Evolutionary conservation across 1,140 invertebrate species (phyloP).

Genomic region (Leptestheria dahalacensis): DNA sequence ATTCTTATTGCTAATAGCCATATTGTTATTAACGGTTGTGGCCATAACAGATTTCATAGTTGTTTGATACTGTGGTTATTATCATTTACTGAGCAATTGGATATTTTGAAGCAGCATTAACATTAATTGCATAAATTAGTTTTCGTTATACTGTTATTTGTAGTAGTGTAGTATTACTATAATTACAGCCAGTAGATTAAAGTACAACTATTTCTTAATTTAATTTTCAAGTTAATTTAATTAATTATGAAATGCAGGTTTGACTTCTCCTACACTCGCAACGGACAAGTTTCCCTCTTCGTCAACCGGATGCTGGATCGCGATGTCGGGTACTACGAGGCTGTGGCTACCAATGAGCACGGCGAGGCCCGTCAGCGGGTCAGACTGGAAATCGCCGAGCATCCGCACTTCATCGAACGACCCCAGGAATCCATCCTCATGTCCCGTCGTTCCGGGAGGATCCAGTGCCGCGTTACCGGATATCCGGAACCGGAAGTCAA

Average conservation of each 20-base stretch:
- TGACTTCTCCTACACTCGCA: constrained; percentile 70
- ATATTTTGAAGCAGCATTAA: too few species aligned
- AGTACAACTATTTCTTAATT: not conserved
- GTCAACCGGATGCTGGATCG: constrained; percentile 52
- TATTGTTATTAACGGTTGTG: too few species aligned
- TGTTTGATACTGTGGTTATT: too few species aligned
- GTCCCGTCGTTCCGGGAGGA: constrained; percentile 47
- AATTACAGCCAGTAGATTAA: too few species aligned
- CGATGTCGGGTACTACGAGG: constrained; percentile 87
- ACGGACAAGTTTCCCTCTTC: constrained; percentile 49
- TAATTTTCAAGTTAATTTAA: too few species aligned
- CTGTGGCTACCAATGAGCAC: constrained; percentile 79
- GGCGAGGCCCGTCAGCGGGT: constrained; percentile 69
- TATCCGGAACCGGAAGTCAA: constrained; percentile 87
- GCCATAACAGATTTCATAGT: too few species aligned
- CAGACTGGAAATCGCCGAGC: constrained; percentile 71
- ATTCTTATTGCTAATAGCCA: too few species aligned
- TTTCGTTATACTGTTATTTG: too few species aligned
- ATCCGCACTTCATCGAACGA: constrained; percentile 72
- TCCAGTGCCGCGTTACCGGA: constrained; percentile 75
- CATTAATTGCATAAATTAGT: too few species aligned
- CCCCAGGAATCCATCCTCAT: constrained; percentile 67
- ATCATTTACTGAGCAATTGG: too few species aligned
- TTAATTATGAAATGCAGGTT: constrained; percentile 37
- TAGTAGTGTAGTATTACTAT: too few species aligned